A percentile compares a stretch with the other conserved stretches of the same genome.
These are phyloP conservation scores for Anoplophora glabripennis DNA, from an alignment of 1,140 invertebrate genomes.

Conservation along the genomic window DNA sequence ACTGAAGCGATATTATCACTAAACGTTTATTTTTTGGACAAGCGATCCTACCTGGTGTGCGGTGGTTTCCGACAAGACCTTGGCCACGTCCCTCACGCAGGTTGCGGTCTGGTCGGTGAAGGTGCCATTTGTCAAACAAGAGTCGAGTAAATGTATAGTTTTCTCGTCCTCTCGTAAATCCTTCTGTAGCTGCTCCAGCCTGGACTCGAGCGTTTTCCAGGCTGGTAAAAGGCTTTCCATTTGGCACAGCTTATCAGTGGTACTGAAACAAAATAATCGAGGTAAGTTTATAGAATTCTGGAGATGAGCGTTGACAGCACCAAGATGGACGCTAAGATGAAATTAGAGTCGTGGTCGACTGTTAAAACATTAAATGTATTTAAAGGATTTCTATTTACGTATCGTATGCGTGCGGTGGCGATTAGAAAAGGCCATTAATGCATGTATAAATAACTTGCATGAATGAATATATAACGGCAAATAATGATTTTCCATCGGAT, in stretches of 20 bases:
- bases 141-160: constrained; percentile 61
- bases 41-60: constrained; percentile 28
- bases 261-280: constrained; percentile 37
- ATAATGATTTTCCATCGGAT: too few species aligned
- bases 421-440: too few species aligned
- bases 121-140: constrained; percentile 59
- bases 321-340: too few species aligned
- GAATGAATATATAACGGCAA: too few species aligned
- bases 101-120: constrained; percentile 59
- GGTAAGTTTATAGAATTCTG: neutral
- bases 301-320: too few species aligned
- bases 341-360: too few species aligned
- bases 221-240: constrained; percentile 51
- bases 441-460: too few species aligned
- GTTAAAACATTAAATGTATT: too few species aligned
- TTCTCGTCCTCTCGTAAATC: constrained; percentile 63
- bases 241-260: constrained; percentile 39
- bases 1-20: too few species aligned
- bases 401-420: too few species aligned
- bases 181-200: constrained; percentile 61
- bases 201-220: constrained; percentile 62
- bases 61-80: constrained; percentile 62
- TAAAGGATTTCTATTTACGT: too few species aligned
- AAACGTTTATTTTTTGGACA: neutral
- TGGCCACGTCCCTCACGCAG: constrained; percentile 64